Evolutionary conservation across 2,797 vertebrate species (phyloP).

Genomic region (Meriones psammophilus): DNA sequence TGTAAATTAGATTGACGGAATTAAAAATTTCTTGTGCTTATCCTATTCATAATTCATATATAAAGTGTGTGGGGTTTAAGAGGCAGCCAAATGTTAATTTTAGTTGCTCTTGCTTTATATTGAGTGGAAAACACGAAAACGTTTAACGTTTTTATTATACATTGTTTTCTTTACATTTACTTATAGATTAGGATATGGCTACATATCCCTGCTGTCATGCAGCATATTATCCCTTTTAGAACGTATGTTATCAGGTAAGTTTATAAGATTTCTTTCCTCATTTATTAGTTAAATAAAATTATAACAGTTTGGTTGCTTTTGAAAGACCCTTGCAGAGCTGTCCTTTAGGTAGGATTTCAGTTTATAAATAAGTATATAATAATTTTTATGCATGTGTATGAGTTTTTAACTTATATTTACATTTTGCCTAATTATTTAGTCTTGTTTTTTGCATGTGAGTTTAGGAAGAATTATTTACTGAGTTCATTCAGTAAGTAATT

Average conservation of each 20-base stretch:
- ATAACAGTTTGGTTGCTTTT: constrained; percentile 30
- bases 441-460: not conserved
- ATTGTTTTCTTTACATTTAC: constrained; percentile 83
- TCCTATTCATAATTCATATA: constrained; percentile 14
- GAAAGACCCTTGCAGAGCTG: not conserved
- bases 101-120: constrained; percentile 62
- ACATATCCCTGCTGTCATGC: constrained; percentile 99
- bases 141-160: constrained; percentile 14
- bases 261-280: constrained; percentile 35
- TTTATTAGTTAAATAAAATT: not conserved
- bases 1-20: not conserved
- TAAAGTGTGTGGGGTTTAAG: not conserved
- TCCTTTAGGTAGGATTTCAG: constrained; percentile 28
- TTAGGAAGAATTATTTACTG: not conserved
- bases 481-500: constrained; percentile 24
- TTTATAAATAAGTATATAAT: not conserved
- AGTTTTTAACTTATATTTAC: constrained; percentile 56
- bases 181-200: constrained; percentile 96
- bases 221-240: constrained; percentile 99
- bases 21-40: constrained; percentile 42
- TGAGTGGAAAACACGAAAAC: not conserved
- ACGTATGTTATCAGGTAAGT: constrained; percentile 97
- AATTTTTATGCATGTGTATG: constrained; percentile 17
- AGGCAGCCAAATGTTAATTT: constrained; percentile 30
- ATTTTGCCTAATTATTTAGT: constrained; percentile 47